phyloP scores from a whole-genome alignment of 2,888 invertebrate species.

The Yponomeuta evonymella region DNA sequence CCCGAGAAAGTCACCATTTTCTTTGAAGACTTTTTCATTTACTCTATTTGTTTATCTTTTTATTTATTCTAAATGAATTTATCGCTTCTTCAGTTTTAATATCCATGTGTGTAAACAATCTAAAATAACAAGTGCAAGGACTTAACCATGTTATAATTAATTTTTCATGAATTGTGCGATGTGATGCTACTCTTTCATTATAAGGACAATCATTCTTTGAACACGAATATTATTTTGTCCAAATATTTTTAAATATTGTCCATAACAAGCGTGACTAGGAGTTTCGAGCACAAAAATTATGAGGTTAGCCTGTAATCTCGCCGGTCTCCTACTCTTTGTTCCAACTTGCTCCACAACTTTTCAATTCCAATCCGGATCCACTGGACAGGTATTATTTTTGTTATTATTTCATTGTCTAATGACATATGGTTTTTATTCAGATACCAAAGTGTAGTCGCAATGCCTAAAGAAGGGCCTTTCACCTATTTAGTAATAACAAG shows the following conservation, averaged over 20 bases:
- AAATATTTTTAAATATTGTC: constrained; percentile 15
- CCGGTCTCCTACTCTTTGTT: constrained; percentile 22
- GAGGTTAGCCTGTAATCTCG: constrained; percentile 24
- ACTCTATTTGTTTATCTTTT: neutral
- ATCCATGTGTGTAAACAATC: neutral
- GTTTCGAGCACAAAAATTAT: constrained; percentile 19
- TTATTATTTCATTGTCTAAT: constrained; percentile 25
- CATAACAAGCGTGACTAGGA: constrained; percentile 19
- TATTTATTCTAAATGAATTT: neutral
- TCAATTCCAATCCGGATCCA: constrained; percentile 25
- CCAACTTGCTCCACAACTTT: constrained; percentile 25
- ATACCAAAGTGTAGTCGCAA: too few species aligned
- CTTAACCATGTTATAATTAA: neutral
- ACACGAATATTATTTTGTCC: constrained; percentile 9
- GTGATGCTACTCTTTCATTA: neutral
- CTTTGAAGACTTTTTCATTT: neutral
- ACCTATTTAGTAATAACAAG: too few species aligned
- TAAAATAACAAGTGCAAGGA: neutral
- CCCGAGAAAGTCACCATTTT: neutral
- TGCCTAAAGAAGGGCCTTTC: too few species aligned
- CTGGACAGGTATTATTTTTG: constrained; percentile 26
- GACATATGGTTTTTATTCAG: constrained; percentile 18
- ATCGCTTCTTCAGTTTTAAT: neutral
- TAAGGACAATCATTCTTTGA: neutral
- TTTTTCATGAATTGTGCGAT: neutral